Evolutionary conservation across 2,113 vertebrate genomes (phyloP), one percentile per base, ranked within the genome.

Genomic region (Oreochromis spilurus): DNA sequence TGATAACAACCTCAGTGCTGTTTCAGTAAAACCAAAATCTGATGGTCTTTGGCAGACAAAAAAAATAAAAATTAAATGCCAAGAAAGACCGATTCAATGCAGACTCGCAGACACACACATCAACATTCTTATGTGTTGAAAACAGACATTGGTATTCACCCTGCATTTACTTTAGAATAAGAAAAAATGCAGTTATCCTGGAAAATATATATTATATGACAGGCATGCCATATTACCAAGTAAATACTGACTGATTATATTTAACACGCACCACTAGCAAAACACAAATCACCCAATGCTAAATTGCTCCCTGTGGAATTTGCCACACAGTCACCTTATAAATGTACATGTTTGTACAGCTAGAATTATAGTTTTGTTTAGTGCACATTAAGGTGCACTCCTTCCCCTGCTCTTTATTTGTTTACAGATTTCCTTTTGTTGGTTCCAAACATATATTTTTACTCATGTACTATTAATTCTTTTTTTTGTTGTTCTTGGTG

Each of bases 161-260:
- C 79, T 34, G 85, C 87, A 90, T 87, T 91, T 87, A 75, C 88
- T 86, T 86, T 79, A 40, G 72, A 92, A 84, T 87, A 12, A 31
- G 62, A 67, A 45, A 81, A 55, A 83, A 57, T 80, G 84, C 55
- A 79, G 82, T 78, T 10, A 26, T 79, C 53, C 82, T 17, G 78
- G 78, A 84, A 79, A 81, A 82, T 75, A 87, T 91, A 86, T 90
- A 80, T 85, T 82, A 78, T 82, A 81, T 91, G 94, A 94, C 92
- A 92, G 86, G 82, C 70, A 36, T 82, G 87, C 75, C 79, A 82
- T 86, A 91, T 92, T 90, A 91, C 86, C 65, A 31, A 77, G 89
- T 94, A 95, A 94, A 93, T 91, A 91, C 92, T 92, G 94, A 95
- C 89, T 92, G 93, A 93, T 95, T 94, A 84, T 58, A 93, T 95